phyloP scores from a whole-genome alignment of 2,797 vertebrate species.

The Spinus pinus region DNA sequence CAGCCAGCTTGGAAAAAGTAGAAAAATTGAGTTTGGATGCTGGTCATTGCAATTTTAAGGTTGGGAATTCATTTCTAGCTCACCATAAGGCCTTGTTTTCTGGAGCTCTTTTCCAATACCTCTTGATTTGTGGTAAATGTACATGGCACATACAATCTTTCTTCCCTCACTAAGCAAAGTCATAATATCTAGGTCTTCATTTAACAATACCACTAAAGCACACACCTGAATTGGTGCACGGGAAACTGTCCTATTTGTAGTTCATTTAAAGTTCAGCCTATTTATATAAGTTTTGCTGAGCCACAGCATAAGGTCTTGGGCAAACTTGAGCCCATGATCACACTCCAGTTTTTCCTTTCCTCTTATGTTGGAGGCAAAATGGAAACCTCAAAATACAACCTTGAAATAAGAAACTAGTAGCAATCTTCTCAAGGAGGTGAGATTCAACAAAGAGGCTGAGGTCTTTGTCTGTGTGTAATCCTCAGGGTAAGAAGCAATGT shows the following conservation, averaged over 20 bases:
- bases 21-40: background rate
- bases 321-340: accelerated
- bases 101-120: background rate
- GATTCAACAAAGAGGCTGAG: background rate
- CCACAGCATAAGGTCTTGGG: accelerated
- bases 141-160: accelerated
- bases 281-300: background rate
- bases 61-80: background rate
- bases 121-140: background rate
- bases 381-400: background rate
- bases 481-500: background rate
- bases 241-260: background rate
- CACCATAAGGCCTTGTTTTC: background rate
- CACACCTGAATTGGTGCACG: background rate
- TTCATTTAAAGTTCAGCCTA: background rate
- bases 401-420: background rate
- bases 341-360: background rate
- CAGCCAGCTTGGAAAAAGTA: background rate
- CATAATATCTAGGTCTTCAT: background rate
- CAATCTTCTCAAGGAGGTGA: background rate
- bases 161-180: background rate
- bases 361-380: background rate
- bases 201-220: background rate
- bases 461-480: background rate
- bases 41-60: background rate